A percentile compares a stretch with the other conserved stretches of the same genome.
These are phyloP conservation scores for Dascyllus trimaculatus DNA, from an alignment of 2,113 vertebrate species.

Conservation along the genomic window DNA sequence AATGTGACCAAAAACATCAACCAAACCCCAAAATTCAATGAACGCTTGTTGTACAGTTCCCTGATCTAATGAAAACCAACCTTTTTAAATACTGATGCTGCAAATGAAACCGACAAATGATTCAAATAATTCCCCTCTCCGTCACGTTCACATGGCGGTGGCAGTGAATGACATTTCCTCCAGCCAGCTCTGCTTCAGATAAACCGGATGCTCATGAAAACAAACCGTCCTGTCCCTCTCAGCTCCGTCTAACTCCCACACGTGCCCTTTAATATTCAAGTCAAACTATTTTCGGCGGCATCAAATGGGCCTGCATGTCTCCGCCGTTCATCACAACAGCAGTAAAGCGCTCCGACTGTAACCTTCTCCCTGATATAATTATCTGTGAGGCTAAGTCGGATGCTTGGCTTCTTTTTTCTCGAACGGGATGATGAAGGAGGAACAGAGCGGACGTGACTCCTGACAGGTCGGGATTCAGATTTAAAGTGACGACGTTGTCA, in stretches of 20 bases:
- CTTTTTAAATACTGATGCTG: constrained; percentile 24
- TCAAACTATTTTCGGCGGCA: constrained; percentile 64
- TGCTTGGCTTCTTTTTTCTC: constrained; percentile 15
- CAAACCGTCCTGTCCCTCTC: constrained; percentile 50
- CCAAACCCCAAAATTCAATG: neutral
- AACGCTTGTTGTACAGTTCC: too few relatives aligned
- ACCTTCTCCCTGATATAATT: constrained; percentile 47
- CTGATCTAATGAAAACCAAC: too few relatives aligned
- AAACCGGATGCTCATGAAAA: constrained; percentile 44
- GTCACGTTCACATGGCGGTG: constrained; percentile 47
- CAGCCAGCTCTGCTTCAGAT: constrained; percentile 61
- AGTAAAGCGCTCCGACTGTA: constrained; percentile 35
- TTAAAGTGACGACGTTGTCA: constrained; percentile 57
- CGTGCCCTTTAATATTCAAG: constrained; percentile 67
- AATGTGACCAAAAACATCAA: too few relatives aligned
- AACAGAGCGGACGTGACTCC: constrained; percentile 14
- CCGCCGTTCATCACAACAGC: constrained; percentile 35
- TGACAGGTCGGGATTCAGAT: constrained; percentile 50
- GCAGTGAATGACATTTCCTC: constrained; percentile 75
- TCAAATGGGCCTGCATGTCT: constrained; percentile 50
- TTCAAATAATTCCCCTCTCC: constrained; percentile 45
- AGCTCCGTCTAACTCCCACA: constrained; percentile 58
- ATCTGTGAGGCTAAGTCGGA: constrained; percentile 25
- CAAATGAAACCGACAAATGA: constrained; percentile 65
- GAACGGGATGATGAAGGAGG: neutral